These are phyloP conservation scores for Liopterus haemorrhoidalis DNA, from an alignment of 2,888 invertebrate species.

Conservation along the genomic window DNA sequence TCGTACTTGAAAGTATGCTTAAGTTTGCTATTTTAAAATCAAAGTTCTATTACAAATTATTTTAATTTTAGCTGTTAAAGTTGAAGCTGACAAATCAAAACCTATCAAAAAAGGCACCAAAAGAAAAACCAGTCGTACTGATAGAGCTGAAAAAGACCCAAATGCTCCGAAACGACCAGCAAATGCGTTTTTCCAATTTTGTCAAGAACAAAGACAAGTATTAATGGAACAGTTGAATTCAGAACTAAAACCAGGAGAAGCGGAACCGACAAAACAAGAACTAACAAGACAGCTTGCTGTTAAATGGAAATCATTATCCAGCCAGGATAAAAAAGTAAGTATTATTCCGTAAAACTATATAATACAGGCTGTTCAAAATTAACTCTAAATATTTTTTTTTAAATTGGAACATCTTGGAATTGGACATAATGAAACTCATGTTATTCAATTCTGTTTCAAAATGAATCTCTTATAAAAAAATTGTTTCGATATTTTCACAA, in stretches of 20 bases:
- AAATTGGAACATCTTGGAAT: constrained; percentile 5
- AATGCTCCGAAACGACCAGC: constrained; percentile 74
- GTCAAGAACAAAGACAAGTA: constrained; percentile 70
- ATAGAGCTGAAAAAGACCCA: constrained; percentile 59
- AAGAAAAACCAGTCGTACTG: constrained; percentile 55
- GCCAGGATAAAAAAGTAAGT: constrained; percentile 63
- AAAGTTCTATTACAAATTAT: not conserved
- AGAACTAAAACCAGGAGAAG: constrained; percentile 53
- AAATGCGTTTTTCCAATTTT: constrained; percentile 76
- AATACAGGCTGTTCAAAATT: constrained; percentile 4
- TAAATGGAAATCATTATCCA: constrained; percentile 64
- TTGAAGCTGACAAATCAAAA: constrained; percentile 38
- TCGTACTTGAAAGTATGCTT: constrained; percentile 1
- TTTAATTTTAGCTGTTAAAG: constrained; percentile 30
- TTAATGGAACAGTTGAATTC: constrained; percentile 60
- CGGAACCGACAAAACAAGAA: constrained; percentile 68
- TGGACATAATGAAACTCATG: constrained; percentile 10
- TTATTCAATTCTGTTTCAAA: no score
- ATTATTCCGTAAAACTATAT: not conserved
- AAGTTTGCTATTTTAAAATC: not conserved
- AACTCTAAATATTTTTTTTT: constrained; percentile 17
- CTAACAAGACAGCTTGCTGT: constrained; percentile 67
- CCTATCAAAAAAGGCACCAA: constrained; percentile 46
- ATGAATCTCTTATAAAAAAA: no score
- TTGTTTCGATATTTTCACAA: no score